Evolutionary conservation across 1,140 invertebrate genomes (phyloP).

Genomic region (Zaprionus gabonicus): DNA sequence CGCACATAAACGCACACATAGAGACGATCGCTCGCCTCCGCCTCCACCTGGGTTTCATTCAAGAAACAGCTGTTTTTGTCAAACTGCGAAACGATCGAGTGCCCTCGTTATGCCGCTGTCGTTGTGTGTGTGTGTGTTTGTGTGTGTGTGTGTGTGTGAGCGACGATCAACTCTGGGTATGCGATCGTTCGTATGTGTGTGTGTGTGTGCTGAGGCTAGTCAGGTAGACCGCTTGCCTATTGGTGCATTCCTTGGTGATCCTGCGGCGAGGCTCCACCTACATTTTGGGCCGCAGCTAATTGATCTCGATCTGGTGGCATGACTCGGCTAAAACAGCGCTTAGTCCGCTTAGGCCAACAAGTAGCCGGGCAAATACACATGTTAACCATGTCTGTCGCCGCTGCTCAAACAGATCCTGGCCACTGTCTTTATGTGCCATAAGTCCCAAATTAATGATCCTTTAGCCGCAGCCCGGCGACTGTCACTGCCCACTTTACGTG

Average conservation of each 20-base stretch:
- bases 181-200: constrained; percentile 13
- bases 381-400: constrained; percentile 55
- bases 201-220: constrained; percentile 23
- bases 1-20: constrained; percentile 11
- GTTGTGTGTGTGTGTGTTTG: constrained; percentile 17
- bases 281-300: constrained; percentile 48
- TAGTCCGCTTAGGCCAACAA: constrained; percentile 24
- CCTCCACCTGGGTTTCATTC: constrained; percentile 78
- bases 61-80: constrained; percentile 78
- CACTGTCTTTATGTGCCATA: constrained; percentile 71
- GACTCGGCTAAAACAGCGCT: constrained; percentile 53
- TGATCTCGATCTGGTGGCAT: constrained; percentile 38
- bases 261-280: constrained; percentile 65
- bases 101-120: constrained; percentile 72
- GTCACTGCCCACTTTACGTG: constrained; percentile 76
- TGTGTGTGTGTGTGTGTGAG: constrained; percentile 11
- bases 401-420: constrained; percentile 51
- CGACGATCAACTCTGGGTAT: constrained; percentile 20
- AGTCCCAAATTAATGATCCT: constrained; percentile 76
- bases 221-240: constrained; percentile 71
- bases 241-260: constrained; percentile 52
- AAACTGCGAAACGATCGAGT: constrained; percentile 79
- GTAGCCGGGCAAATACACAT: constrained; percentile 50
- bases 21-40: constrained; percentile 18
- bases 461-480: constrained; percentile 45